Evolutionary conservation across 2,888 invertebrate species (phyloP).

Genomic region (Eupeodes luniger): DNA sequence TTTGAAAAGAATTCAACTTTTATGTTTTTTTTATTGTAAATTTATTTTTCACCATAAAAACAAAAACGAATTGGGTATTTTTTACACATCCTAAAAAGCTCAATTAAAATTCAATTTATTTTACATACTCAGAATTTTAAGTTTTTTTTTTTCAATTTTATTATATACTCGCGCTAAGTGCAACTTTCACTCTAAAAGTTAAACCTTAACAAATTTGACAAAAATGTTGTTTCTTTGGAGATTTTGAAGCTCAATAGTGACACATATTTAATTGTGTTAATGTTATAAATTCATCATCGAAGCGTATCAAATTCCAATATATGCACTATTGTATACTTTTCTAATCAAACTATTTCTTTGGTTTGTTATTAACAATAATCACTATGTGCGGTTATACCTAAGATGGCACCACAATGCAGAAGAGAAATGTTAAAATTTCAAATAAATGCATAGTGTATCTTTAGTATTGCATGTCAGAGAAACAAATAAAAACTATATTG

Average conservation of each 20-base stretch:
- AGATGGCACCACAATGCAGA: conserved; percentile 25
- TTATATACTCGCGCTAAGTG: too few relatives aligned
- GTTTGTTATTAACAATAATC: not conserved
- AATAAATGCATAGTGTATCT: conserved; percentile 11
- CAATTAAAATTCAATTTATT: too few relatives aligned
- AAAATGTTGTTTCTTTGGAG: not conserved
- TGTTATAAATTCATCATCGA: not conserved
- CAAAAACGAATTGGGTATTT: too few relatives aligned
- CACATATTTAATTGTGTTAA: not conserved
- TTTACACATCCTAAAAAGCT: too few relatives aligned
- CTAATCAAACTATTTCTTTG: not conserved
- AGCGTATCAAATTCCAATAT: conserved; percentile 16
- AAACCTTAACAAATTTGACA: too few relatives aligned
- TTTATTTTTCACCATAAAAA: too few relatives aligned
- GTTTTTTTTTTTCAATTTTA: too few relatives aligned
- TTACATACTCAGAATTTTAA: too few relatives aligned
- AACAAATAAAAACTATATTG: conserved; percentile 1
- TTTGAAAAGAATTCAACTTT: not conserved
- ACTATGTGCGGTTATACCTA: conserved; percentile 13
- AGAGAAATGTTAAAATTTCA: not conserved
- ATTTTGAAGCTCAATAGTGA: not conserved
- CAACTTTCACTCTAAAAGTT: conserved; percentile 1
- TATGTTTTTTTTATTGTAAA: not conserved
- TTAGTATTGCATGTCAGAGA: conserved; percentile 26
- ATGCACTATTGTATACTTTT: not conserved